phyloP scores from a whole-genome alignment of 2,888 invertebrate genomes.

The Dione vanillae region DNA sequence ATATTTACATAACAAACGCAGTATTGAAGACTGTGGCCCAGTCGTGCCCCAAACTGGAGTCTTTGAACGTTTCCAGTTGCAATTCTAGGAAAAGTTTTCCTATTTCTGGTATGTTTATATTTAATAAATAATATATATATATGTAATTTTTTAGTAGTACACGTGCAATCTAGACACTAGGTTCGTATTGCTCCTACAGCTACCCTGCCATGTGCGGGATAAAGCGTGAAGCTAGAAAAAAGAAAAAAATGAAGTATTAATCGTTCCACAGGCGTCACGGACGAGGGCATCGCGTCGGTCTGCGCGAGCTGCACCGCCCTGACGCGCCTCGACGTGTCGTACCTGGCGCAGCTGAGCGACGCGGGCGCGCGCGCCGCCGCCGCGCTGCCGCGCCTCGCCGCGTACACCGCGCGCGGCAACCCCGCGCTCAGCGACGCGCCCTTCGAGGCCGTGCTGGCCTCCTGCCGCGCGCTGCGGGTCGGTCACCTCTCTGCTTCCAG shows the following conservation, averaged over 20 bases:
- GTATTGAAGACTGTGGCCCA: conserved; percentile 79
- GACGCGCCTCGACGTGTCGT: conserved; percentile 66
- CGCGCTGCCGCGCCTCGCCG: conserved; percentile 51
- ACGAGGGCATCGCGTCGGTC: conserved; percentile 65
- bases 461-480: conserved; percentile 61
- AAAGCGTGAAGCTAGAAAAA: no score
- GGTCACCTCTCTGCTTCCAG: no score
- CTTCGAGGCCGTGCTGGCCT: conserved; percentile 55
- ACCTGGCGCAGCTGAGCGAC: conserved; percentile 64
- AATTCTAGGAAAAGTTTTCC: conserved; percentile 60
- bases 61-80: conserved; percentile 77
- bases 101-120: conserved; percentile 60
- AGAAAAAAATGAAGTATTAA: no score
- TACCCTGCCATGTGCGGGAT: no score
- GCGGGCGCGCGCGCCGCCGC: conserved; percentile 57
- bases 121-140: no score
- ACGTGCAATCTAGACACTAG: no score
- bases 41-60: conserved; percentile 72
- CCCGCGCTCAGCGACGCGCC: conserved; percentile 59
- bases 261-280: conserved; percentile 60
- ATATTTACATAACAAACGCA: conserved; percentile 78
- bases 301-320: conserved; percentile 61
- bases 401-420: conserved; percentile 60
- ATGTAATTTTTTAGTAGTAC: no score
- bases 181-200: no score